Evolutionary conservation across 2,113 vertebrate species (phyloP).

Genomic region (Melanostigma gelatinosum): DNA sequence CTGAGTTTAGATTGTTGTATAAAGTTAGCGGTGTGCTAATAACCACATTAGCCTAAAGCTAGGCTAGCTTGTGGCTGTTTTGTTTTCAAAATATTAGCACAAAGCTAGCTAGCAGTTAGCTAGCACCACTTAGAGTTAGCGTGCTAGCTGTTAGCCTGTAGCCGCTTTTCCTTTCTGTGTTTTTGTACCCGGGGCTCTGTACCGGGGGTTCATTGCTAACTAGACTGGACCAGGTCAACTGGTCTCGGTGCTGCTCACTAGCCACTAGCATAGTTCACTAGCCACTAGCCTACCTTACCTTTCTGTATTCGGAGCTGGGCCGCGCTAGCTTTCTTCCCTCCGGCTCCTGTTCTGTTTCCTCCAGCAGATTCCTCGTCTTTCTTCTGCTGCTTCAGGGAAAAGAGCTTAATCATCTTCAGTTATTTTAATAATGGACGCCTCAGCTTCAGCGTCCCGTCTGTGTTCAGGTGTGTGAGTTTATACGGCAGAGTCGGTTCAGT

Average conservation of each 20-base stretch:
- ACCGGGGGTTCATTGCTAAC: neutral
- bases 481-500: slow-evolving; percentile 20
- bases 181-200: neutral
- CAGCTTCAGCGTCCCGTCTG: neutral
- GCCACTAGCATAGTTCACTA: too few relatives aligned
- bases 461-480: neutral
- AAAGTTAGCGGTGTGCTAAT: slow-evolving; percentile 6
- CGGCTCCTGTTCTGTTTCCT: slow-evolving; percentile 89
- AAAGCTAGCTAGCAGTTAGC: slow-evolving; percentile 37
- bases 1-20: neutral
- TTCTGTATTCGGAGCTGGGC: slow-evolving; percentile 97
- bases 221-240: too few relatives aligned
- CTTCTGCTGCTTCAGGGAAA: slow-evolving; percentile 98
- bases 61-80: slow-evolving; percentile 11
- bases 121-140: slow-evolving; percentile 13
- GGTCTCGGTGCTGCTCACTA: neutral
- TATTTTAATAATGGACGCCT: neutral
- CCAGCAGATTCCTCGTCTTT: slow-evolving; percentile 98
- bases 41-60: too few relatives aligned
- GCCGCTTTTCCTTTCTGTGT: neutral
- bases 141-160: slow-evolving; percentile 29
- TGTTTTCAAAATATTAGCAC: slow-evolving; percentile 55
- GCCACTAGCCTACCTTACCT: slow-evolving; percentile 76
- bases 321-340: slow-evolving; percentile 94
- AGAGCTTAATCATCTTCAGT: slow-evolving; percentile 94